These are phyloP conservation scores for Pseudochaenichthys georgianus DNA, from an alignment of 2,797 vertebrate species.

Conservation along the genomic window DNA sequence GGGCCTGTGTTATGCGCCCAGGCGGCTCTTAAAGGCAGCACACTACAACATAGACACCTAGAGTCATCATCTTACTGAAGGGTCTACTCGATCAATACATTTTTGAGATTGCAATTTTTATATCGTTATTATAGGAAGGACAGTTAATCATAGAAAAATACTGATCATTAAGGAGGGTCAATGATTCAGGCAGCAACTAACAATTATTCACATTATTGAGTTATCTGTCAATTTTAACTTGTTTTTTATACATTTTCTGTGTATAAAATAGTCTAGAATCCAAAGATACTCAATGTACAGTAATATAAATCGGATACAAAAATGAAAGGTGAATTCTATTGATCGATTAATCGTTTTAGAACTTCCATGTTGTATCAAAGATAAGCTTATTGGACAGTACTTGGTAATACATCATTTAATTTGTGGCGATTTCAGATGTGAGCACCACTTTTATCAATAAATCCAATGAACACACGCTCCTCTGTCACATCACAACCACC, in stretches of 20 bases:
- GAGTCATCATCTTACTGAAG: conserved; percentile 25
- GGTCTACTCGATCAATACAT: neutral
- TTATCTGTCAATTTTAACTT: neutral
- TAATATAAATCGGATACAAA: neutral
- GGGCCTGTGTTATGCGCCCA: neutral
- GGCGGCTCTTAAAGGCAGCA: neutral
- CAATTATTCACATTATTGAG: neutral
- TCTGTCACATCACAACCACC: conserved; percentile 14
- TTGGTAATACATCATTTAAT: neutral
- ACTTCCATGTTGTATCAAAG: neutral
- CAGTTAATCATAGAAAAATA: neutral
- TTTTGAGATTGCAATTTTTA: neutral
- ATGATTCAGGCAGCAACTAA: neutral
- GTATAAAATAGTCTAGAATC: neutral
- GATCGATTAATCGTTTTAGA: neutral
- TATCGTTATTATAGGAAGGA: neutral
- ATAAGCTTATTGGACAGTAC: neutral
- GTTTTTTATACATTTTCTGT: neutral
- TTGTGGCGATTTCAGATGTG: conserved; percentile 1
- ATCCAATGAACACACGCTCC: neutral
- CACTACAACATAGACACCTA: conserved; percentile 20
- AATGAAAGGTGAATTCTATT: neutral
- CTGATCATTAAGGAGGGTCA: too few relatives aligned
- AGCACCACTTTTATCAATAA: conserved; percentile 11
- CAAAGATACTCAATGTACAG: neutral